These are phyloP conservation scores for Cisticola juncidis DNA, from an alignment of 2,113 vertebrate species.

Conservation along the genomic window DNA sequence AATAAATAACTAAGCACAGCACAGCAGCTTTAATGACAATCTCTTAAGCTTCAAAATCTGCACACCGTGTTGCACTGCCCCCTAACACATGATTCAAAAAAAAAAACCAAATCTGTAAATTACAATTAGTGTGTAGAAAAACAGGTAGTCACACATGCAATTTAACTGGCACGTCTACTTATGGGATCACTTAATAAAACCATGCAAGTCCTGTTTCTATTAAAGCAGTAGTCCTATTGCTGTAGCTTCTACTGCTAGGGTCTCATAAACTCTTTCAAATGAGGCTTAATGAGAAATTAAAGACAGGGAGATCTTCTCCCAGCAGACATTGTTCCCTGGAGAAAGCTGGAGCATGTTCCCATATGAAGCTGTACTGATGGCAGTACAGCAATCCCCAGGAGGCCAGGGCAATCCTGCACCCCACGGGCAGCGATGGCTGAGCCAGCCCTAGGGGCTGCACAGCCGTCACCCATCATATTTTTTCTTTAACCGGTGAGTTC, in stretches of 20 bases:
- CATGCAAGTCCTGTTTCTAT: background rate
- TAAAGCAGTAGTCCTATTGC: background rate
- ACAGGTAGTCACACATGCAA: constrained; percentile 21
- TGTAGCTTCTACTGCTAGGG: background rate
- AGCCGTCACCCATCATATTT: rapidly evolving
- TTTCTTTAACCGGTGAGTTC: background rate
- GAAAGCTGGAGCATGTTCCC: background rate
- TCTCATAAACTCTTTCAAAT: background rate
- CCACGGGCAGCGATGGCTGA: rapidly evolving
- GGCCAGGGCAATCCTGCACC: background rate
- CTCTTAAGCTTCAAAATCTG: constrained; percentile 65
- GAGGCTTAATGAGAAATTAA: background rate
- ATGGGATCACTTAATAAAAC: constrained; percentile 47
- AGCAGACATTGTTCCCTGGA: background rate
- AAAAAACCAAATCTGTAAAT: constrained; percentile 50
- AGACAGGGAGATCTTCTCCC: background rate
- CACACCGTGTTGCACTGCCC: background rate
- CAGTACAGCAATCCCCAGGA: rapidly evolving
- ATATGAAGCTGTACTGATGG: background rate
- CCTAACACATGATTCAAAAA: constrained; percentile 45
- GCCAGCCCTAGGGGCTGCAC: background rate
- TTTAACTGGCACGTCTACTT: constrained; percentile 40
- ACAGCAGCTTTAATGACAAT: constrained; percentile 66
- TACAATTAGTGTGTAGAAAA: constrained; percentile 32
- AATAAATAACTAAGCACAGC: constrained; percentile 73